Base-by-base conservation (phyloP, 2,113 vertebrate genomes). In the Pollimyrus isidori region DNA sequence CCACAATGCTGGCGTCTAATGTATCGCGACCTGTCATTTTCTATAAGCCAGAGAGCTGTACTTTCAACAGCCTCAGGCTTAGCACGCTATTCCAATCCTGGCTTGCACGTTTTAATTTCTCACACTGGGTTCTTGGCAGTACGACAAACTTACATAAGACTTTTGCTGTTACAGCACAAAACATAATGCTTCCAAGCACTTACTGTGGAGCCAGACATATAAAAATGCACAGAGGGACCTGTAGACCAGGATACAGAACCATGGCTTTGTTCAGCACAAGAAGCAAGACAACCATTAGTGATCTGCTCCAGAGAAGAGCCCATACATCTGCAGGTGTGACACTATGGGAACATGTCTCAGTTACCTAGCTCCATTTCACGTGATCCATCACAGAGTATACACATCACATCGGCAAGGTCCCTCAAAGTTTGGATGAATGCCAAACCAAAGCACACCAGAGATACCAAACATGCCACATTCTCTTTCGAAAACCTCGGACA, bases 91-190 rank as follows among this genome's bases (percentile, higher is more conserved):
- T 15, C n/a, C 17, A 11, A 2, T 86, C 48, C 83, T 50, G 46
- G 83, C 83, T 50, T 49, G 45, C 46, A 48, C 48, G 7, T 50
- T 86, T 52, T 89, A 49, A 89, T 82, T 82, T 48, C 69, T 52
- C 21, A 49, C 30, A 39, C 35, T 10, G 49, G 10, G 73, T 26
- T 89, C 73, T 82, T 89, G 88, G 73, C 88, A 89, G 49, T 17
- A 80, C 1, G 7, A 30, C n/a, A 48, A 5, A 89, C 48, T 89
- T 89, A 82, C 88, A 42, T 89, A 89, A 89, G 49, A 82, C 88
- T 82, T 13, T 69, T 87, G n/a, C 49, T 58, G 50, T 39, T 87
- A 56, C 30, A 9, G 50, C 48, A 53, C 73, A 83, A 56, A 53
- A 11, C 76, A 48, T 80, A 69, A 26, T 35, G 7, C 49, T 80